phyloP scores from a whole-genome alignment of 2,888 invertebrate species.

The Dicyrtoma fusca region DNA sequence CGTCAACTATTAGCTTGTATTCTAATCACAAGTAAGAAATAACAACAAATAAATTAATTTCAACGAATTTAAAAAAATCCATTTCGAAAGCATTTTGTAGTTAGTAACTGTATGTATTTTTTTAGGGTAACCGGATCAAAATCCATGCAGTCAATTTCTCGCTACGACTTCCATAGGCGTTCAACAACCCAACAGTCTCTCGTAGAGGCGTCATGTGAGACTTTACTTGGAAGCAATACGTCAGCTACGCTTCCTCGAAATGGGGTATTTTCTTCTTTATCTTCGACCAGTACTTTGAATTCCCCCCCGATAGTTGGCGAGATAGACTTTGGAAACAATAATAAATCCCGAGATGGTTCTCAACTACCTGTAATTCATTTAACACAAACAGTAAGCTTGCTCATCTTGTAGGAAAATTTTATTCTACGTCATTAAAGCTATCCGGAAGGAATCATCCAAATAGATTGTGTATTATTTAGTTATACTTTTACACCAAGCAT shows the following conservation, averaged over 20 bases:
- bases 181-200: constrained; percentile 12
- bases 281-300: constrained; percentile 29
- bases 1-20: constrained; percentile 48
- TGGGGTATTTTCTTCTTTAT: constrained; percentile 33
- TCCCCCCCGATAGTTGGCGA: constrained; percentile 13
- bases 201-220: constrained; percentile 24
- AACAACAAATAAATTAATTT: too few relatives aligned
- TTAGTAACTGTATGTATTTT: too few relatives aligned
- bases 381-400: constrained; percentile 47
- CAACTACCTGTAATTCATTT: constrained; percentile 45
- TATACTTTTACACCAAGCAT: too few relatives aligned
- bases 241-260: constrained; percentile 49
- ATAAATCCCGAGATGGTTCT: constrained; percentile 19
- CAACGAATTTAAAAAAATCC: not conserved
- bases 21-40: constrained; percentile 17
- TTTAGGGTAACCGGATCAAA: constrained; percentile 15
- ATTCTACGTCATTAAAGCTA: not conserved
- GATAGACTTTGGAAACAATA: not conserved
- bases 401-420: not conserved
- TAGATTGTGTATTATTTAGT: too few relatives aligned
- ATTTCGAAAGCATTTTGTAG: too few relatives aligned
- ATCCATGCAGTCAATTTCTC: constrained; percentile 15
- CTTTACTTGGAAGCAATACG: constrained; percentile 40
- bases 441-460: not conserved
- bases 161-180: constrained; percentile 9